Evolutionary conservation across 2,888 invertebrate species (phyloP), one percentile per base, ranked within the genome.

Genomic region (Phyllotreta striolata): DNA sequence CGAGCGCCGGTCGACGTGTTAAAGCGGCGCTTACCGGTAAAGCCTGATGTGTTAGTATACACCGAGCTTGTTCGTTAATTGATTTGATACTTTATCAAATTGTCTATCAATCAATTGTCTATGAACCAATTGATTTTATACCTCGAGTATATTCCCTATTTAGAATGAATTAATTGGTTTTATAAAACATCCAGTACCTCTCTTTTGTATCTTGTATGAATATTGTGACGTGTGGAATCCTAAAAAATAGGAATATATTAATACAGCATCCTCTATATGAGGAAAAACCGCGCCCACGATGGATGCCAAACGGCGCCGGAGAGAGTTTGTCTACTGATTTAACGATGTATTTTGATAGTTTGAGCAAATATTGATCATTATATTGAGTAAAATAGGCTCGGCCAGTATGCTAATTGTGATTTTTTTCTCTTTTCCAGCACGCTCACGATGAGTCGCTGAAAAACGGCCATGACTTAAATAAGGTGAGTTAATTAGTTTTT

Each of bases 381-480:
- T 40, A 47, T 13, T 24, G 47, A 6, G 47, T 47, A 52, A 52
- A 58, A 49, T 24, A 40, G 38, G 40, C 34, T 49, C 38, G 52
- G 49, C 37, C 40, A 39, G 35, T 44, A 13, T 14, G 12, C 12
- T 58, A 9, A 49, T 38, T 47, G 24, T 37, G 13, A 6, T 10
- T 46, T 13, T 66, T 67, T 70, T 72, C 73, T 78, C 78, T 79
- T 76, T 84, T 83, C 60, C 82, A 84, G 84, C 83, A 84, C 76
- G 79, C 82, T 64, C 83, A 83, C 73, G 83, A 84, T 72, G 82
- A 80, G 64, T 75, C 81, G 57, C 75, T 78, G 67, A 81, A 80
- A 74, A 80, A 80, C 78, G 81, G 81, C 72, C 72, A 79, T 68
- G 81, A 80, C 73, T 75, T 79, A 71, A 82, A 80, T 74, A 82